These are phyloP conservation scores for Tetropium fuscum DNA, from an alignment of 2,888 invertebrate genomes.

Conservation along the genomic window DNA sequence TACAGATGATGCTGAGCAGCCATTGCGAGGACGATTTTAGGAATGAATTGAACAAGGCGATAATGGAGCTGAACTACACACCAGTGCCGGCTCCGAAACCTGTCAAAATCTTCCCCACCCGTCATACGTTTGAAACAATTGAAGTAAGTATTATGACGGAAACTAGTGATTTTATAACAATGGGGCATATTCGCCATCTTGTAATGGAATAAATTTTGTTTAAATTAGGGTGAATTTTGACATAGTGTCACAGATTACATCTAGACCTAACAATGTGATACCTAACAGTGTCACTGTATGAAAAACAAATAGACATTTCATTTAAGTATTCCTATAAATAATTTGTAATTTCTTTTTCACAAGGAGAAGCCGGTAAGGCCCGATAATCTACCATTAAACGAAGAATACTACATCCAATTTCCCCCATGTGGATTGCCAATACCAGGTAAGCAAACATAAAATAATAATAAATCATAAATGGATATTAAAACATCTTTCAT, in stretches of 20 bases:
- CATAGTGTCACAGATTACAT: too few relatives aligned
- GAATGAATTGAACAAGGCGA: constrained; percentile 56
- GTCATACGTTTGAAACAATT: constrained; percentile 60
- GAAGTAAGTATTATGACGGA: too few relatives aligned
- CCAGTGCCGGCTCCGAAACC: constrained; percentile 69
- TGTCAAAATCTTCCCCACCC: constrained; percentile 56
- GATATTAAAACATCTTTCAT: too few relatives aligned
- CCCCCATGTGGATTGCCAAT: constrained; percentile 69
- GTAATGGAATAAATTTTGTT: too few relatives aligned
- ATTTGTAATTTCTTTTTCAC: constrained; percentile 29
- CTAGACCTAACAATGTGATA: too few relatives aligned
- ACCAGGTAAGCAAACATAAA: constrained; percentile 65
- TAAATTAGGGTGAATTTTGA: too few relatives aligned
- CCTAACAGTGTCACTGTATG: too few relatives aligned
- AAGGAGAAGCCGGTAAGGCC: constrained; percentile 59
- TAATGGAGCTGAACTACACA: constrained; percentile 66
- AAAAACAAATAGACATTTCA: too few relatives aligned
- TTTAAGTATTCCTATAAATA: too few relatives aligned
- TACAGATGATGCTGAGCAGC: constrained; percentile 55
- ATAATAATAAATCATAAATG: too few relatives aligned
- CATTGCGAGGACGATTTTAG: constrained; percentile 59
- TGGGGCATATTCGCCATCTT: too few relatives aligned
- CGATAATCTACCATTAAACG: constrained; percentile 51
- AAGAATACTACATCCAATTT: constrained; percentile 68
- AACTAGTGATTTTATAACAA: too few relatives aligned